Evolutionary conservation across 1,140 invertebrate species (phyloP).

Genomic region (Lucilia sericata): DNA sequence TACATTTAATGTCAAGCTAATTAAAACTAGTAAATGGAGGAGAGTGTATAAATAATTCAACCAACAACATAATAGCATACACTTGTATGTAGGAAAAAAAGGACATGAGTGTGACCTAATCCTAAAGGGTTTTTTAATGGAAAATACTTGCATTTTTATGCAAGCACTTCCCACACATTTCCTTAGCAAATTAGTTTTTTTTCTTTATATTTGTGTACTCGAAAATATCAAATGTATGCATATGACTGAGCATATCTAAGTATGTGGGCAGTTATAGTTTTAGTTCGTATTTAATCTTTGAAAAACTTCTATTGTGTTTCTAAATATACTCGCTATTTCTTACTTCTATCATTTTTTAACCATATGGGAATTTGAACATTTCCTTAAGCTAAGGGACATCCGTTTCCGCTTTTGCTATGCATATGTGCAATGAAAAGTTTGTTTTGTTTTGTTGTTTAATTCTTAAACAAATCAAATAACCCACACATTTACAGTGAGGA

Average conservation of each 20-base stretch:
- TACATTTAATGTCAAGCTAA: slow-evolving; percentile 13
- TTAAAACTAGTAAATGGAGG: neutral
- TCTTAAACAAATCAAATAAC: neutral
- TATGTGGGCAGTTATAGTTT: neutral
- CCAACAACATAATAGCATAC: neutral
- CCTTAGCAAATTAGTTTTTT: neutral
- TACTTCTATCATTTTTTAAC: neutral
- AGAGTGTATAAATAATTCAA: neutral
- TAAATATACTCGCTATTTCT: neutral
- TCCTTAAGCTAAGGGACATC: neutral
- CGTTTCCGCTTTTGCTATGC: neutral
- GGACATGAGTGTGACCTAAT: neutral
- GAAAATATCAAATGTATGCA: neutral
- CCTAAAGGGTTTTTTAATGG: neutral
- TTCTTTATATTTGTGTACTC: neutral
- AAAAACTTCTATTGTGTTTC: neutral
- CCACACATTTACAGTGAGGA: neutral
- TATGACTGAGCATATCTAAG: neutral
- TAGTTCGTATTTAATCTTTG: neutral
- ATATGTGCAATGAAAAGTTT: slow-evolving; percentile 12
- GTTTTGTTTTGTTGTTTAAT: neutral
- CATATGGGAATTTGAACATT: slow-evolving; percentile 12
- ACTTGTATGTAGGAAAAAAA: neutral
- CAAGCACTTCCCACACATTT: neutral
- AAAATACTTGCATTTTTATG: neutral